Percentiles rank a stretch among this genome's conserved stretches.
Evolutionary conservation across 64 coral and sea anemone species (phyloP).

Genomic region (Exaiptasia diaphana): DNA sequence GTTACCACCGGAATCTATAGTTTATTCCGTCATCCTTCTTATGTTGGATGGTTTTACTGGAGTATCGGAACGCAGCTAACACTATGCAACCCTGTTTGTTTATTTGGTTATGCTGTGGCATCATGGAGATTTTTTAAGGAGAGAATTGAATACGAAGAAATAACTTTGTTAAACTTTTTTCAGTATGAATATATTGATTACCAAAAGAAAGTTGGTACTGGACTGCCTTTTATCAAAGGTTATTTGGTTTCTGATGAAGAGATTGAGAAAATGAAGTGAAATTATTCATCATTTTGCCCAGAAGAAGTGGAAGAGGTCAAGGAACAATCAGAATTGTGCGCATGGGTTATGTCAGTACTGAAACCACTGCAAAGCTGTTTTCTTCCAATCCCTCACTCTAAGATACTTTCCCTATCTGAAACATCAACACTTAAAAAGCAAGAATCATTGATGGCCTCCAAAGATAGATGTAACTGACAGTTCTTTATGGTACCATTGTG

Average conservation of each 20-base stretch:
- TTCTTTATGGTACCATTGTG: too few relatives aligned
- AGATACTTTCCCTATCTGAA: too few relatives aligned
- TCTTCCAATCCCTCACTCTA: too few relatives aligned
- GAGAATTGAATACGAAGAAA: constrained; percentile 77
- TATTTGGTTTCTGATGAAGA: neutral
- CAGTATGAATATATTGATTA: constrained; percentile 82
- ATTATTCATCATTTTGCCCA: neutral
- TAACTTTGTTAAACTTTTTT: constrained; percentile 72
- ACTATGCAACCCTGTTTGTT: constrained; percentile 75
- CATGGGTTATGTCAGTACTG: too few relatives aligned
- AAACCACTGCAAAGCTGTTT: too few relatives aligned
- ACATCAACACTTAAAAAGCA: too few relatives aligned
- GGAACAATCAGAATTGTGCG: too few relatives aligned
- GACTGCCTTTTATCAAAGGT: constrained; percentile 90
- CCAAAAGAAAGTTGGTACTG: constrained; percentile 78
- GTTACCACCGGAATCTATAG: constrained; percentile 78
- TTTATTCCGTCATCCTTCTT: constrained; percentile 76
- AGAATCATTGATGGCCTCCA: too few relatives aligned
- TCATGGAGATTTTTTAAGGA: constrained; percentile 97
- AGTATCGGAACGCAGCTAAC: constrained; percentile 93
- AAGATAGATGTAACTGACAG: too few relatives aligned
- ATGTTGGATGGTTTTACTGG: constrained; percentile 99
- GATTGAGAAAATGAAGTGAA: neutral
- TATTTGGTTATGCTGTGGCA: constrained; percentile 69
- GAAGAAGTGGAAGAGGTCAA: too few relatives aligned